phyloP scores from a whole-genome alignment of 2,797 vertebrate species.

The Hemitrygon akajei region DNA sequence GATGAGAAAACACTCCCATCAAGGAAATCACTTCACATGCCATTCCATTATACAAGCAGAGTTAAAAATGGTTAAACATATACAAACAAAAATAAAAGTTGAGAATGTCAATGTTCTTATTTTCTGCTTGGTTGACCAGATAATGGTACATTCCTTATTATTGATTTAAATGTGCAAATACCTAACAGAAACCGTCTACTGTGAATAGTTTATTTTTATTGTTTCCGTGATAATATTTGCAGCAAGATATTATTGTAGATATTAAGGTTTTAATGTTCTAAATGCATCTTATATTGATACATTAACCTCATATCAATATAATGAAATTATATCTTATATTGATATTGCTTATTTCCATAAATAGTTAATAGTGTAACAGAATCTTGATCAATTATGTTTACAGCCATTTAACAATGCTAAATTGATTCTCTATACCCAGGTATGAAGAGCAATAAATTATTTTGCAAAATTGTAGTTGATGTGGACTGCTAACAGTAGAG shows the following conservation, averaged over 20 bases:
- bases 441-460: neutral
- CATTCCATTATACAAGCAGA: neutral
- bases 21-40: neutral
- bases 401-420: neutral
- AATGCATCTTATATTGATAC: neutral
- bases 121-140: conserved; percentile 27
- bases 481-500: too few relatives aligned
- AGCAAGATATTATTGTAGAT: neutral
- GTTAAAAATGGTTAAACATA: neutral
- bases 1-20: neutral
- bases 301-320: neutral
- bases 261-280: neutral
- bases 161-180: neutral
- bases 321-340: neutral
- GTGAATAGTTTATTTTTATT: too few relatives aligned
- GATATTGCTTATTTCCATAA: neutral
- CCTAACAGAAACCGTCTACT: neutral
- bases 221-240: neutral
- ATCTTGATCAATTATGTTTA: neutral
- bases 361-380: neutral
- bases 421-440: neutral
- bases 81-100: neutral
- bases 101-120: conserved; percentile 15
- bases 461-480: neutral
- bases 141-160: neutral